A percentile compares a stretch with the other conserved stretches of the same genome.
These are phyloP conservation scores for Dryas iulia DNA, from an alignment of 1,140 invertebrate genomes.

Conservation along the genomic window DNA sequence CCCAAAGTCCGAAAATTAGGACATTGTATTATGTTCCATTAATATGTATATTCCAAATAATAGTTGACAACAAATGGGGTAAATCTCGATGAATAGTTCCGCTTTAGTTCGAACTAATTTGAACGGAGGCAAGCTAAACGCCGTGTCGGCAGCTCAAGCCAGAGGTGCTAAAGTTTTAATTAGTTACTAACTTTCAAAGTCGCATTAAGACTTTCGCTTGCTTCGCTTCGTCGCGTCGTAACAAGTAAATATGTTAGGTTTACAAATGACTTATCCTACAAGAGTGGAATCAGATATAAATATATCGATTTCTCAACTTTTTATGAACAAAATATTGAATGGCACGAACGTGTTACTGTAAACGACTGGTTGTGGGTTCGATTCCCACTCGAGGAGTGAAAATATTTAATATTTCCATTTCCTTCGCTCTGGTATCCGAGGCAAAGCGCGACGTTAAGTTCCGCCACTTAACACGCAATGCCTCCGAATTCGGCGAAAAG, in stretches of 20 bases:
- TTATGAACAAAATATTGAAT: too few species aligned
- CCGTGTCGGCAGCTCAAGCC: conserved; percentile 43
- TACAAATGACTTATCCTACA: not conserved
- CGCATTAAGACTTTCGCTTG: conserved; percentile 48
- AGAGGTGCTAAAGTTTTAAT: conserved; percentile 66
- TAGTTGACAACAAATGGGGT: not conserved
- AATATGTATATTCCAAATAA: not conserved
- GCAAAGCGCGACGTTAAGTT: too few species aligned
- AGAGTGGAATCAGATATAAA: not conserved
- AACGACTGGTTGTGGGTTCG: too few species aligned
- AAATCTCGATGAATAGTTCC: conserved; percentile 32
- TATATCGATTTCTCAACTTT: too few species aligned
- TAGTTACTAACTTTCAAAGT: conserved; percentile 59
- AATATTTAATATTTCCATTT: too few species aligned
- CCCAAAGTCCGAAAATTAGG: too few species aligned
- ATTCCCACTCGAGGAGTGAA: too few species aligned
- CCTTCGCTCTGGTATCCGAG: too few species aligned
- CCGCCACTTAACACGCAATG: too few species aligned
- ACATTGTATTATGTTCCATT: too few species aligned
- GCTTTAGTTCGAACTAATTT: conserved; percentile 53
- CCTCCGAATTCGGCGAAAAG: too few species aligned
- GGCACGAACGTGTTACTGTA: too few species aligned
- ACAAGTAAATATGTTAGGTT: conserved; percentile 8
- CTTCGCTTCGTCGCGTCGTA: conserved; percentile 4
- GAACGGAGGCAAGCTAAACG: conserved; percentile 30